Evolutionary conservation across 2,888 invertebrate species (phyloP).

Genomic region (Taenaris catops): DNA sequence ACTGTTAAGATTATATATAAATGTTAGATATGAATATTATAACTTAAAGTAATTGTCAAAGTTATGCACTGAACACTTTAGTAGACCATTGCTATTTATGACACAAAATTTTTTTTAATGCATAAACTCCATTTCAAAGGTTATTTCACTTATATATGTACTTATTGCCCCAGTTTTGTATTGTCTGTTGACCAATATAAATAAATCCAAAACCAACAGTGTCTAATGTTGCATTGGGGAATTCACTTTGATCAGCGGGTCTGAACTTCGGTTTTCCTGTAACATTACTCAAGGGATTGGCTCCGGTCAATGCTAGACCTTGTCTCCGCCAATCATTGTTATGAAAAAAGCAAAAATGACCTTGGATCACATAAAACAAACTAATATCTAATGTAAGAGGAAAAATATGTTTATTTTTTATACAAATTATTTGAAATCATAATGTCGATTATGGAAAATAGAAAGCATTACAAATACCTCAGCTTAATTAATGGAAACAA

Average conservation of each 20-base stretch:
- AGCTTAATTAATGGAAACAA: conserved; percentile 3
- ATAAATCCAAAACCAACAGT: conserved; percentile 40
- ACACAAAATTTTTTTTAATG: too few relatives aligned
- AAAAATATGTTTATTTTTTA: too few relatives aligned
- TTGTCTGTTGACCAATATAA: conserved; percentile 16
- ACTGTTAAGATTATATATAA: too few relatives aligned
- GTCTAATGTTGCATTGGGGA: conserved; percentile 61
- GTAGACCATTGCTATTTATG: too few relatives aligned
- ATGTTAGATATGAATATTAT: too few relatives aligned
- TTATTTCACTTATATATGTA: too few relatives aligned
- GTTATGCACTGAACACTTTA: too few relatives aligned
- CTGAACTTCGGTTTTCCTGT: conserved; percentile 62
- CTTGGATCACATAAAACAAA: too few relatives aligned
- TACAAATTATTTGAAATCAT: too few relatives aligned
- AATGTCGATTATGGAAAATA: background rate
- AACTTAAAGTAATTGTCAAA: too few relatives aligned
- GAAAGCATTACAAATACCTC: background rate
- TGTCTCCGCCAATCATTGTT: conserved; percentile 44
- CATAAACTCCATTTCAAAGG: too few relatives aligned
- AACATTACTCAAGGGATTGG: conserved; percentile 62
- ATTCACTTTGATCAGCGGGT: conserved; percentile 56
- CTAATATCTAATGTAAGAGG: too few relatives aligned
- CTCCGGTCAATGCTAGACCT: conserved; percentile 33
- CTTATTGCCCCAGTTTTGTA: background rate
- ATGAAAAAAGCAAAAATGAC: conserved; percentile 4